Percentiles rank a stretch among this genome's conserved stretches.
Evolutionary conservation across 2,113 vertebrate species (phyloP).

Genomic region (Sialia sialis): DNA sequence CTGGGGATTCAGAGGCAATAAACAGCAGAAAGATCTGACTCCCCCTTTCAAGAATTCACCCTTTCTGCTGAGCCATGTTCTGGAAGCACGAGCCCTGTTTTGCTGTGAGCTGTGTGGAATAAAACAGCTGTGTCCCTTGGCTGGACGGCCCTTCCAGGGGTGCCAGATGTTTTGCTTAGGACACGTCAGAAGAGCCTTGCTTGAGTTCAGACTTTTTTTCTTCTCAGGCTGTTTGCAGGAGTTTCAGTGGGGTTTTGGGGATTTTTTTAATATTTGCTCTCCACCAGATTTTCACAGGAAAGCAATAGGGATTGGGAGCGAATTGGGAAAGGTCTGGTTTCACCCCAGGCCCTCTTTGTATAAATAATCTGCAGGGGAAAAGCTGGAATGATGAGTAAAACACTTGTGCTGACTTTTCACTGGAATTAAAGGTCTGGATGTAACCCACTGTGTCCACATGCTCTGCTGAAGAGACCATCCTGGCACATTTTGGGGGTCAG

Average conservation of each 20-base stretch:
- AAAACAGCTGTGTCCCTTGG: slow-evolving; percentile 52
- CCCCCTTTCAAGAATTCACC: not conserved
- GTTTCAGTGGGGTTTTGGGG: not conserved
- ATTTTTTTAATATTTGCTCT: not conserved
- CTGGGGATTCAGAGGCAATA: not conserved
- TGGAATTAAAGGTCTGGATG: not conserved
- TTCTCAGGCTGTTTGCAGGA: not conserved
- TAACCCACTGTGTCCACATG: rapidly evolving
- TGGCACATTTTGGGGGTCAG: not conserved
- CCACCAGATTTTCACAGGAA: not conserved
- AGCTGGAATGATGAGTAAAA: not conserved
- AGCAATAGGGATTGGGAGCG: not conserved
- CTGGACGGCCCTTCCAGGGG: slow-evolving; percentile 14
- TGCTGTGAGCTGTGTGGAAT: not conserved
- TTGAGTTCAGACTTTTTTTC: not conserved
- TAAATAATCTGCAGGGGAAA: not conserved
- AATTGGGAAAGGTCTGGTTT: not conserved
- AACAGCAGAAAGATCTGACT: not conserved
- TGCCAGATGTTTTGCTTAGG: slow-evolving; percentile 63
- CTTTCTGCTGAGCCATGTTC: slow-evolving; percentile 54
- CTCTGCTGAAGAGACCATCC: not conserved
- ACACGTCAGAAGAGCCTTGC: slow-evolving; percentile 38
- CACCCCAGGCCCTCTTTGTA: not conserved
- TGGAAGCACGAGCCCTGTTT: not conserved
- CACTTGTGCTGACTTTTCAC: not conserved